phyloP scores from a whole-genome alignment of 2,888 invertebrate species.

The Dicycla oo region DNA sequence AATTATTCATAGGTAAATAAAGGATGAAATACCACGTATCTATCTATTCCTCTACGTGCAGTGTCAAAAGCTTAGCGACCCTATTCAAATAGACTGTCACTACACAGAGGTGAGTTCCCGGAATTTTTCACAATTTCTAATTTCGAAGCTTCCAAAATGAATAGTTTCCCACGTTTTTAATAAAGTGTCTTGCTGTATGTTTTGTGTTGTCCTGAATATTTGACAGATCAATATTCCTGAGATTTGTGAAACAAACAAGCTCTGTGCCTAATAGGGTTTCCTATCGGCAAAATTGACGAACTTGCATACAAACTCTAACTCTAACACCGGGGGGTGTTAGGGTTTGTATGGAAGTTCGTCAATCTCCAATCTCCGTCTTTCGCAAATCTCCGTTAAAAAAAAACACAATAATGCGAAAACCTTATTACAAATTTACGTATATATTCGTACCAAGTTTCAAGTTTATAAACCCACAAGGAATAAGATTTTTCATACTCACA shows the following conservation, averaged over 20 bases:
- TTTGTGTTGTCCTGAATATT: constrained; percentile 16
- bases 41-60: constrained; percentile 14
- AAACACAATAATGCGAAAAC: not conserved
- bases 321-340: too few relatives aligned
- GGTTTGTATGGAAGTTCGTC: too few relatives aligned
- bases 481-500: not conserved
- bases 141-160: constrained; percentile 16
- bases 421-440: not conserved
- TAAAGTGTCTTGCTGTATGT: constrained; percentile 18
- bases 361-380: too few relatives aligned
- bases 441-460: not conserved
- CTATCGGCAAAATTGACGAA: too few relatives aligned
- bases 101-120: constrained; percentile 10
- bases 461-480: not conserved
- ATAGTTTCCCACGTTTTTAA: constrained; percentile 4
- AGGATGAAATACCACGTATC: constrained; percentile 7
- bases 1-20: not conserved
- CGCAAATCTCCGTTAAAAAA: too few relatives aligned
- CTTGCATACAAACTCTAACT: not conserved
- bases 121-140: constrained; percentile 19
- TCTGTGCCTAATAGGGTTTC: not conserved
- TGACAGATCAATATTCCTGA: not conserved
- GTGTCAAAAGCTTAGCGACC: constrained; percentile 19
- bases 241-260: not conserved
- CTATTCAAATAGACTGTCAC: constrained; percentile 30